phyloP scores from a whole-genome alignment of 1,140 invertebrate species.

The Rhopalosiphum padi region DNA sequence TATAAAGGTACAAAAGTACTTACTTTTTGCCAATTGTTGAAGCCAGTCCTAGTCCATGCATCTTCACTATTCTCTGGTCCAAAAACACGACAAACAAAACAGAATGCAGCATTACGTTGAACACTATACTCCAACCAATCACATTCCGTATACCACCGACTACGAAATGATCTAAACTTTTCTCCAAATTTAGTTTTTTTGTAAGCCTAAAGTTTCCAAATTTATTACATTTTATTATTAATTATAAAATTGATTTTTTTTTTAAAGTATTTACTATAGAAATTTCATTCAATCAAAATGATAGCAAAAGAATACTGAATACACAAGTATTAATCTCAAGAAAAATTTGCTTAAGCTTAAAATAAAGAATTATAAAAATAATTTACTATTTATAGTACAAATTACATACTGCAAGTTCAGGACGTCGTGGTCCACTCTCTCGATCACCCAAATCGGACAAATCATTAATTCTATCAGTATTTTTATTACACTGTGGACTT shows the following conservation, averaged over 20 bases:
- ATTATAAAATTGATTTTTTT: not conserved
- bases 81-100: not conserved
- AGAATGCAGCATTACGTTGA: constrained; percentile 5
- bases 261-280: too few species aligned
- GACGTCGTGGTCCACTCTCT: too few species aligned
- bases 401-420: too few species aligned
- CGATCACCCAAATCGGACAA: too few species aligned
- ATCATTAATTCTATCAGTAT: too few species aligned
- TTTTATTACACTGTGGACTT: too few species aligned
- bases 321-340: too few species aligned
- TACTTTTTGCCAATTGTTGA: constrained; percentile 19
- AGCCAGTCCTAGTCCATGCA: not conserved
- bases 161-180: not conserved
- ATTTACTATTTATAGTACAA: too few species aligned
- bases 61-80: not conserved
- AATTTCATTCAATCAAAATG: too few species aligned
- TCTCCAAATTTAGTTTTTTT: constrained; percentile 12
- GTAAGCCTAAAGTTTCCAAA: not conserved
- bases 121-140: not conserved
- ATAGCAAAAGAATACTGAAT: too few species aligned
- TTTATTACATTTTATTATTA: not conserved
- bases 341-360: too few species aligned
- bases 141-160: not conserved
- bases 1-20: not conserved
- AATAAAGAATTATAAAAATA: too few species aligned